Evolutionary conservation across 1,140 invertebrate species (phyloP).

Genomic region (Homarus americanus): DNA sequence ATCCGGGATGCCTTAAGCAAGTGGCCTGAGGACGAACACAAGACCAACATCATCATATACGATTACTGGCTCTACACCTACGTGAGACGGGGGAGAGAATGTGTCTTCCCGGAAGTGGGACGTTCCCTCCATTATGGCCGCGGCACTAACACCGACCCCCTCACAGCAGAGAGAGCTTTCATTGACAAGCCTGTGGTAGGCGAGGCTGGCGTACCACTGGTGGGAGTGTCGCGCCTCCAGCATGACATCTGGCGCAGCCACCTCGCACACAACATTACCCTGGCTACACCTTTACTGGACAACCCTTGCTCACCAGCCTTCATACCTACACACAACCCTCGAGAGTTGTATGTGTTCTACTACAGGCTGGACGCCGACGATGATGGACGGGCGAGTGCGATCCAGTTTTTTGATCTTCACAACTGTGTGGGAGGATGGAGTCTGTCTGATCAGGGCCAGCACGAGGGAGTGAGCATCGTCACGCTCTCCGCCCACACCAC

Average conservation of each 20-base stretch:
- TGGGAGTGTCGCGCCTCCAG: conserved; percentile 7
- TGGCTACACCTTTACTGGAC: conserved; percentile 7
- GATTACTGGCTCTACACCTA: conserved; percentile 48
- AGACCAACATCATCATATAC: conserved; percentile 19
- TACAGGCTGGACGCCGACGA: conserved; percentile 11
- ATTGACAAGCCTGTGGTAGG: conserved; percentile 28
- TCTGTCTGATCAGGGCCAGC: conserved; percentile 42
- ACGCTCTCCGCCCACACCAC: conserved; percentile 19
- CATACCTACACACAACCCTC: not conserved
- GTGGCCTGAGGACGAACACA: conserved; percentile 13
- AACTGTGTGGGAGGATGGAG: conserved; percentile 40
- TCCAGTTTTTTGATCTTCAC: not conserved
- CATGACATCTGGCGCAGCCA: conserved; percentile 1
- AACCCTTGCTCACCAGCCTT: conserved; percentile 33
- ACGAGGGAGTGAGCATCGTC: conserved; percentile 44
- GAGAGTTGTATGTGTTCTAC: conserved; percentile 44
- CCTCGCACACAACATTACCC: not conserved
- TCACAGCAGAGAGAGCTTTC: not conserved
- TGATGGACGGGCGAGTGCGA: not conserved
- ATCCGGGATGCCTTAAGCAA: conserved; percentile 29
- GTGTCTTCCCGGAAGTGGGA: conserved; percentile 39
- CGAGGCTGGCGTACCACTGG: not conserved
- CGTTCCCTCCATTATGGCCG: conserved; percentile 31
- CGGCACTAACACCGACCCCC: conserved; percentile 5
- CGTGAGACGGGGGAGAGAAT: conserved; percentile 23